Base-by-base conservation (phyloP, 1,140 invertebrate genomes). In the Drosophila watanabei region DNA sequence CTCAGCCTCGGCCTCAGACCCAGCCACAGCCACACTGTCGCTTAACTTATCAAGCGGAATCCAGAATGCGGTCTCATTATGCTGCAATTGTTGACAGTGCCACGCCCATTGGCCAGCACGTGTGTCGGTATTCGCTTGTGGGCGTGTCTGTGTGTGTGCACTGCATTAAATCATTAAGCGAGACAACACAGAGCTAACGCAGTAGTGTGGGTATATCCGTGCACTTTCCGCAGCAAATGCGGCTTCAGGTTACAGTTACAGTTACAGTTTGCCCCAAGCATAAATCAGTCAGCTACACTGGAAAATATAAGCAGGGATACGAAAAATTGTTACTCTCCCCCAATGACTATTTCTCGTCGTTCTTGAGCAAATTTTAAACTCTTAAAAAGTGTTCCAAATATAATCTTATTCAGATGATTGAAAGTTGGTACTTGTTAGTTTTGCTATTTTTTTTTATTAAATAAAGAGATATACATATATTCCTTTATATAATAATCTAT, bases 91-190 rank as follows among this genome's bases (percentile, higher is more conserved):
- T 73, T 84, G 75, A 54, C 64, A 62, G 56, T 54, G 75, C 51
- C 79, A 80, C 58, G 56, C 72, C 51, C 70, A 71, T 54, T 62
- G 66, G 69, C 79, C 85, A 76, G 79, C 49, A 35, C 52, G 64
- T 63, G 63, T 82, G 61, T 45, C 57, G 62, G 61, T 62, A 33
- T 51, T 30, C 35, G 61, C 14, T 57, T 37, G 60, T 60, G 61
- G 37, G 37, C 72, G 49, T 72, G 75, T 72, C 28, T 45, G 54
- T 69, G 58, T 45, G 64, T 78, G 75, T 80, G 75, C 70, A 78
- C 72, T 87, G 84, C 84, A 87, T 87, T 88, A 89, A 84, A 75
- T 84, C 80, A 89, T 89, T 88, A 88, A 84, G 69, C 65, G 75
- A 60, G 71, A 63, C 76, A 52, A 62, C 71, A 69, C 54, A 69